Percentiles rank a stretch among this genome's conserved stretches.
Conservation (phyloP, 37 sponge, comb jelly and placozoan species). For the Theonella swinhoei region DNA sequence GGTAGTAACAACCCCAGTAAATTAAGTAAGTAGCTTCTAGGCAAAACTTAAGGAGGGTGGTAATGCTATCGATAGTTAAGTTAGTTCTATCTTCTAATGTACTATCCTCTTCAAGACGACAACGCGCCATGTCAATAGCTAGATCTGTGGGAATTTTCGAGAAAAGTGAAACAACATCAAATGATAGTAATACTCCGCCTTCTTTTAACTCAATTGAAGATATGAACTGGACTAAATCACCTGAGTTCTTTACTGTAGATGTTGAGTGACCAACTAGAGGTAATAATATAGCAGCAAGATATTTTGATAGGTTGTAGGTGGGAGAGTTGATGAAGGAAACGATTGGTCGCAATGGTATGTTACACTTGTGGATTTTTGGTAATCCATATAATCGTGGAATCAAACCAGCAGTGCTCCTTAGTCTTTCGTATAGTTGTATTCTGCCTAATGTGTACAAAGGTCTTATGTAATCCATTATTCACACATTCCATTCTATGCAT, state of each 20-base stretch:
- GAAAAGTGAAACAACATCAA: slow-evolving; percentile 36
- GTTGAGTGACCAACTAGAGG: too few species aligned
- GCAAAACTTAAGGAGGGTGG: not conserved
- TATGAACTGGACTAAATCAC: slow-evolving; percentile 3
- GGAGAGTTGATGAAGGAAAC: too few species aligned
- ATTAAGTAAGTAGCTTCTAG: not conserved
- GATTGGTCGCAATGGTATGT: slow-evolving; percentile 11
- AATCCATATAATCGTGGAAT: slow-evolving; percentile 26
- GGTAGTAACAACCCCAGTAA: not conserved
- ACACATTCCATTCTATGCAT: too few species aligned
- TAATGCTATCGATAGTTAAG: too few species aligned
- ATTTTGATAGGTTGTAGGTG: slow-evolving; percentile 12
- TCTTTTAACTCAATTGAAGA: not conserved
- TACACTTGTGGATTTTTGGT: slow-evolving; percentile 31
- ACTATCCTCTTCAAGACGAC: slow-evolving; percentile 4
- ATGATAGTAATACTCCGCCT: slow-evolving; percentile 8
- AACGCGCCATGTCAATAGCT: slow-evolving; percentile 13
- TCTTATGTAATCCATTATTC: too few species aligned
- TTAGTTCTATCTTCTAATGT: not conserved
- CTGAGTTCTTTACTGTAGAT: too few species aligned
- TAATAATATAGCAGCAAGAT: not conserved
- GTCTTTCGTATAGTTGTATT: too few species aligned
- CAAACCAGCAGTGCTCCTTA: too few species aligned
- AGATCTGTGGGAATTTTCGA: slow-evolving; percentile 4
- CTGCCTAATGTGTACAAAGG: too few species aligned